Evolutionary conservation across 2,113 vertebrate species (phyloP).

Genomic region (Heterocephalus glaber): DNA sequence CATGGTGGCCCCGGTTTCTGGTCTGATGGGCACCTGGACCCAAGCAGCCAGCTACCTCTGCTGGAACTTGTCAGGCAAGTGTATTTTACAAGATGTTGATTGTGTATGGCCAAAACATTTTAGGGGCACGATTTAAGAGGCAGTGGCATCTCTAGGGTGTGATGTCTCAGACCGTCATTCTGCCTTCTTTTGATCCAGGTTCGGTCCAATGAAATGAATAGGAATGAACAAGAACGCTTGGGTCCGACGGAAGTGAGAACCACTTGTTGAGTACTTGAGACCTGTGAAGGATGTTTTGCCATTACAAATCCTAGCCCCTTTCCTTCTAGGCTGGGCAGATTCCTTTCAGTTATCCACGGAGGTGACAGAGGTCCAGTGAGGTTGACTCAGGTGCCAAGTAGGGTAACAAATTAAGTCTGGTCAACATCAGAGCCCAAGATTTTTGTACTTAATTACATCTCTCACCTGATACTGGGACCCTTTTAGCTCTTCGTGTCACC

Average conservation of each 20-base stretch:
- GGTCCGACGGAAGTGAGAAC: not conserved
- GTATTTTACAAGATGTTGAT: not conserved
- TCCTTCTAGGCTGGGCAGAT: not conserved
- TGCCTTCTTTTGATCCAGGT: not conserved
- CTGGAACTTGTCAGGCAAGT: not conserved
- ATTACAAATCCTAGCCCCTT: not conserved
- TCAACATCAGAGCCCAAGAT: not conserved
- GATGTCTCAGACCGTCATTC: not conserved
- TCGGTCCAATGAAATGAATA: not conserved
- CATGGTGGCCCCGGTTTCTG: not conserved
- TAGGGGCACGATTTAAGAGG: not conserved
- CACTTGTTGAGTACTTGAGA: not conserved
- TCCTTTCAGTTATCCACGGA: not conserved
- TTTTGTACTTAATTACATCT: not conserved
- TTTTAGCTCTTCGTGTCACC: not conserved
- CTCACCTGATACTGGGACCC: not conserved
- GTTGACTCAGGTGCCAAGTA: not conserved
- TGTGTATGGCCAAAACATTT: not conserved
- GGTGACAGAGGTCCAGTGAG: accelerated
- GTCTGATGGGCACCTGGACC: not conserved
- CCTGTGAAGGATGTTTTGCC: not conserved
- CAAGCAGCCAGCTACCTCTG: accelerated
- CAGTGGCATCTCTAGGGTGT: not conserved
- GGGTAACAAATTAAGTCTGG: not conserved
- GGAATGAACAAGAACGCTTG: not conserved